Evolutionary conservation across 64 coral and sea anemone genomes (phyloP), one percentile per base, ranked within the genome.

Genomic region (Trachythela sp.): DNA sequence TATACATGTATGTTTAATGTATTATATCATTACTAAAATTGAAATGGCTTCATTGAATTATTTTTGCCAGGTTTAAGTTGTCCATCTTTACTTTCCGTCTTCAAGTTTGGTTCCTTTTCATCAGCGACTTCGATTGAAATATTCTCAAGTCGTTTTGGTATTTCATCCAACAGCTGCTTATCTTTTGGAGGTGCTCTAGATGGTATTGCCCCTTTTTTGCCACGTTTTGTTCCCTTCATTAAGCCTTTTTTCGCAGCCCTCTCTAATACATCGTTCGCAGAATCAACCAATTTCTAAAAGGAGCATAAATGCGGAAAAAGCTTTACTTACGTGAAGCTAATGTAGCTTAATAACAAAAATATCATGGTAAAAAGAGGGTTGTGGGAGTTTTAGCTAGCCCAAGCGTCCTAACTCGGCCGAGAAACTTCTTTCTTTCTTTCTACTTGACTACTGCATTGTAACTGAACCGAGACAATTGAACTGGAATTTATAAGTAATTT

Each of bases 241-340:
- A 94, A 71, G 4, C 93, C 93, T 68, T 94, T 94, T 80, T 94
- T 94, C 4, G 93, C 89, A 11, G 93, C 93, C 85, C 93, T 87
- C 20, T 94, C 93, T 52, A 94, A 41, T 2, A 94, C 93, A 58
- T 94, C 93, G 24, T 91, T 85, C 13, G 93, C 72, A 13, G 89
- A 54, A 48, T 94, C 93, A 0, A 88, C 77, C 18, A 84, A 85
- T 88, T 91, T 94, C 93, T 94, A 64, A 40, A 42, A 88, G 5
- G 42, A 26, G 26, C 10, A 36, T 26, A 8, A 86, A 29, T 35
- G 33, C 35, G 38, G 52, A 15, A 87, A 43, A 31, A 13, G 50
- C 26, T 1, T 48, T 86, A 24, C 9, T 43, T 20, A 48, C 49
- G 22, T 1, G 49, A 0, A 52, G 13, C 1, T 52, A 52, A 52